Evolutionary conservation across 92 coral and sea anemone genomes (phyloP), one percentile per base, ranked within the genome.

Genomic region (Muricea muricata): DNA sequence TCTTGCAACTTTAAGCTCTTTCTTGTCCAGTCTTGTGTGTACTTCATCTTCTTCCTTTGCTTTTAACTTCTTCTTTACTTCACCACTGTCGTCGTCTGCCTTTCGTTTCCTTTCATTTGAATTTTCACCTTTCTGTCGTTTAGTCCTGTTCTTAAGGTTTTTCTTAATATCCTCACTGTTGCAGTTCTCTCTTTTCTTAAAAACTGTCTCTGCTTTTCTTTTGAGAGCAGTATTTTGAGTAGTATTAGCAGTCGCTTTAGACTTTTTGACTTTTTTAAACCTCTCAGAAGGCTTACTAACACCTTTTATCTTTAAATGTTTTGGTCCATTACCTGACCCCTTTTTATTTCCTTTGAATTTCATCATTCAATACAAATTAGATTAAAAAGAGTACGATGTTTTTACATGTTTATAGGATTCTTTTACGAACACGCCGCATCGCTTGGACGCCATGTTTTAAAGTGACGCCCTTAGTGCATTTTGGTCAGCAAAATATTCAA

Each of bases 11-110:
- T 54, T 69, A 45, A 54, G 74, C 55, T 88, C 82, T 61, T 56
- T 87, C 40, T 31, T 88, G 42, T 82, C 72, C 46, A 26, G 34
- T 32, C 87, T 56, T 48, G 83, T 71, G 67, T 89, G 91, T 68
- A 29, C 56, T 45, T 83, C 84, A 40, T 84, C 72, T 31, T 74
- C 82, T 56, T 57, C 58, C 42, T 78, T 63, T 20, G 39, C 52
- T 58, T 35, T 37, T 56, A 26, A 17, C 35, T 75, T 75, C 66
- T 78, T 78, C 58, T 78, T 56, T 12, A 14, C 13, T 35, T 41
- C 31, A 29, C 68, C 83, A 54, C 48, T 13, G 14, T 57, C 83
- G 35, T 78, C 71, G n/a, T 18, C 50, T 26, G 20, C 15, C 23
- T 70, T 70, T 33, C 76, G 17, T 34, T 70, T 70, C 13, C 39